phyloP scores from a whole-genome alignment of 1,140 invertebrate species.

The Lepidurus couesii region DNA sequence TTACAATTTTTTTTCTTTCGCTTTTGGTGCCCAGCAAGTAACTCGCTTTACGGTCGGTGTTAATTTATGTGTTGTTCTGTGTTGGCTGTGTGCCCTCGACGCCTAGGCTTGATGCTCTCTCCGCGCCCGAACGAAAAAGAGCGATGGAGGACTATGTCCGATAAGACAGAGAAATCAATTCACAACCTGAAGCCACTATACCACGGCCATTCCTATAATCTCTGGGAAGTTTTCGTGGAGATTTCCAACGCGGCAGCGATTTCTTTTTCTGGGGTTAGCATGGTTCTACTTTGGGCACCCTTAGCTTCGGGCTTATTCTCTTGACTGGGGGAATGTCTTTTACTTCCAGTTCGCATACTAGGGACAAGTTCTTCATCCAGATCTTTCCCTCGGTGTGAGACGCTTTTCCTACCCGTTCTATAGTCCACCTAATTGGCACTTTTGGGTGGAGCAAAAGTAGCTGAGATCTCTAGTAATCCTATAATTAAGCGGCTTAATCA shows the following conservation, averaged over 20 bases:
- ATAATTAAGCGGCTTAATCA: slow-evolving; percentile 18
- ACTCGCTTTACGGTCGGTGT: not conserved
- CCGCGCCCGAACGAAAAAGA: not conserved
- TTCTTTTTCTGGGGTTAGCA: not conserved
- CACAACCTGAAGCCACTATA: slow-evolving; percentile 18
- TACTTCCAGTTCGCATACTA: slow-evolving; percentile 1
- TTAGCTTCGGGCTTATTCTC: not conserved
- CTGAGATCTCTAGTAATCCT: not conserved
- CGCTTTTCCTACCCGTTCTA: not conserved
- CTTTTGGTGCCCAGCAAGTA: not conserved
- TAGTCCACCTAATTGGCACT: slow-evolving; percentile 1
- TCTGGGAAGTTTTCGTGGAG: not conserved
- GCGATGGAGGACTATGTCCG: slow-evolving; percentile 13
- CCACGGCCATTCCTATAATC: slow-evolving; percentile 4
- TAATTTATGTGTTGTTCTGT: slow-evolving; percentile 12
- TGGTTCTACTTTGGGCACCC: not conserved
- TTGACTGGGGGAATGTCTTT: not conserved
- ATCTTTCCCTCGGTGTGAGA: not conserved
- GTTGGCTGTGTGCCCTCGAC: slow-evolving; percentile 11
- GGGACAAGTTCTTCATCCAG: slow-evolving; percentile 3
- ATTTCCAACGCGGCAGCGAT: not conserved
- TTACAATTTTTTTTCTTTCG: not conserved
- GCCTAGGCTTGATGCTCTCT: not conserved
- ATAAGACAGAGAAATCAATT: slow-evolving; percentile 20
- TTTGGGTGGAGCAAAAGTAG: not conserved